These are phyloP conservation scores for Boloria selene DNA, from an alignment of 2,888 invertebrate genomes.

Conservation along the genomic window DNA sequence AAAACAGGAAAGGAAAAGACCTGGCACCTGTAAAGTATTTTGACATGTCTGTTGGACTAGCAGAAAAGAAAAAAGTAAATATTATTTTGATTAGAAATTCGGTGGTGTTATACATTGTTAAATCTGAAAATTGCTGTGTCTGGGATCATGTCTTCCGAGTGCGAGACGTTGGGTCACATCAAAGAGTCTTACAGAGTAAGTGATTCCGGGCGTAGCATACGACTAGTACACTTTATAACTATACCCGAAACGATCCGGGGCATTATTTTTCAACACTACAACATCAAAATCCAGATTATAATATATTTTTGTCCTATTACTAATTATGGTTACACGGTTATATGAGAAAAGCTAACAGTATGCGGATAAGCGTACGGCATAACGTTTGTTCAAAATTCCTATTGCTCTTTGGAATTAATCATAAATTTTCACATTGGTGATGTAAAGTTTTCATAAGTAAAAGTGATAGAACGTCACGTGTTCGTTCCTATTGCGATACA, in stretches of 20 bases:
- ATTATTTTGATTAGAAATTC: no score
- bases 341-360: conserved; percentile 42
- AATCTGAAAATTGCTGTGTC: no score
- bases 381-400: conserved; percentile 76
- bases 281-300: conserved; percentile 61
- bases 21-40: no score
- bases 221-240: conserved; percentile 69
- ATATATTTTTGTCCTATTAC: conserved; percentile 55
- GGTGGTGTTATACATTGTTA: no score
- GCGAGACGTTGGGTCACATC: conserved; percentile 12
- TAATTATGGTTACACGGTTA: conserved; percentile 63
- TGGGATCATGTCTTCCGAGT: not conserved
- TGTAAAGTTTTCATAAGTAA: conserved; percentile 5
- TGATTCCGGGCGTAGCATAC: conserved; percentile 45
- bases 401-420: conserved; percentile 60
- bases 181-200: conserved; percentile 7
- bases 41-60: no score
- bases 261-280: conserved; percentile 55
- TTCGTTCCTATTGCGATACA: not conserved
- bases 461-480: conserved; percentile 1
- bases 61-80: no score
- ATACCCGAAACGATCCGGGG: conserved; percentile 60
- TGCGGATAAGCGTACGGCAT: conserved; percentile 44
- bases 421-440: conserved; percentile 26
- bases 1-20: no score